phyloP scores from a whole-genome alignment of 2,888 invertebrate genomes.

The Tetranychus piercei region DNA sequence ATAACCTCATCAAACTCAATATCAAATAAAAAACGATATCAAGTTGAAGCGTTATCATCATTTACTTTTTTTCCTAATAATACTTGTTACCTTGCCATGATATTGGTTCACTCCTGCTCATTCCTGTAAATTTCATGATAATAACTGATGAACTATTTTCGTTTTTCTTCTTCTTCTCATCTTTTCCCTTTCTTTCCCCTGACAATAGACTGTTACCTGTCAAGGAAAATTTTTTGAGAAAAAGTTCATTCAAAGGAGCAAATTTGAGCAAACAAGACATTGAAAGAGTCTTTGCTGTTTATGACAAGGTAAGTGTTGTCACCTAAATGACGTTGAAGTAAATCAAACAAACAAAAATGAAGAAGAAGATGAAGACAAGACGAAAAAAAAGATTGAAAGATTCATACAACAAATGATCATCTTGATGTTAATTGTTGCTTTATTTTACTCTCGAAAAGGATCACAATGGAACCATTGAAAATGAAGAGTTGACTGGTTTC shows the following conservation, averaged over 20 bases:
- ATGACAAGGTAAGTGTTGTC: conserved; percentile 31
- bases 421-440: neutral
- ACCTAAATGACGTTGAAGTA: neutral
- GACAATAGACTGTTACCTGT: conserved; percentile 33
- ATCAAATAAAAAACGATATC: no score
- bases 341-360: neutral
- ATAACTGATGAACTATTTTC: neutral
- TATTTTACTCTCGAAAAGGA: conserved; percentile 29
- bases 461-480: conserved; percentile 34
- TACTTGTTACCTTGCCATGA: no score
- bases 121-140: no score
- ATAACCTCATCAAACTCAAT: no score
- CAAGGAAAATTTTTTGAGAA: conserved; percentile 34
- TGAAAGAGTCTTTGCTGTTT: conserved; percentile 33
- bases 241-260: conserved; percentile 33
- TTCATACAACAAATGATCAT: no score
- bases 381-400: neutral
- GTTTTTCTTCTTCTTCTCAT: neutral
- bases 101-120: no score
- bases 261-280: conserved; percentile 33
- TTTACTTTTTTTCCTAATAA: no score
- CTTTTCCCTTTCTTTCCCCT: neutral
- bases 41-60: no score
- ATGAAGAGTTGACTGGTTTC: conserved; percentile 35
- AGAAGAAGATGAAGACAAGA: neutral